Base-by-base conservation (phyloP, 2,888 invertebrate species). In the Eupithecia exiguata region DNA sequence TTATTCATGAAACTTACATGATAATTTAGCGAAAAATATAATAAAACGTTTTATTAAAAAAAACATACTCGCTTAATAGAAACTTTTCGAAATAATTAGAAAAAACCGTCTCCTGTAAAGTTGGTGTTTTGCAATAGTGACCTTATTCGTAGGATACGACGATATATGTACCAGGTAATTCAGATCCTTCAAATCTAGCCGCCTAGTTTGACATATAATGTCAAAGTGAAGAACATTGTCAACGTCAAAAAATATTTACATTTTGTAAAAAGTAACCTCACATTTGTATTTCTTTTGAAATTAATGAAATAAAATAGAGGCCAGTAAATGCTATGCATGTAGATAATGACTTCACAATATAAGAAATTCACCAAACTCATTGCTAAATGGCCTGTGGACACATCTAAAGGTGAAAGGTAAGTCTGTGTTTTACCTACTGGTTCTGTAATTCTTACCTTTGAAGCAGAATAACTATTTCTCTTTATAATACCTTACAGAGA, bases 341-440 rank as follows among this genome's bases (percentile, higher is more conserved):
- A 79, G 70, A 75, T 79, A 71, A 97, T 96, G 96, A 96, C 96
- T 88, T 95, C 95, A 81, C 95, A 95, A 85, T 97, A 97, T 85
- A 97, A 96, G 88, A 95, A 96, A 89, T 97, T 97, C 86, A 89
- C 96, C 53, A 96, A 95, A 92, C 92, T 97, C 77, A 95, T 97
- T 79, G 96, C 97, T 88, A 96, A 96, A 91, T 98, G 97, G 97
- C 97, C 97, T 43, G 85, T 97, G 67, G 97, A 97, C 86, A 94
- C 92, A 85, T 93, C 95, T 69, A 97, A 97, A 95, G 90, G 94
- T 53, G 96, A 96, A 87, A 96, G 97, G 97, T 76, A 35, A 79
- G 79, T 81, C 79, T 38, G 16, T 30, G n/a, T 16, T 25, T 10
- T 10, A 9, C 38, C 38, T 38, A 68, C 21, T n/a, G n/a, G 25